Evolutionary conservation across 2,888 invertebrate species (phyloP).

Genomic region (Melikaiella ostensackeni): DNA sequence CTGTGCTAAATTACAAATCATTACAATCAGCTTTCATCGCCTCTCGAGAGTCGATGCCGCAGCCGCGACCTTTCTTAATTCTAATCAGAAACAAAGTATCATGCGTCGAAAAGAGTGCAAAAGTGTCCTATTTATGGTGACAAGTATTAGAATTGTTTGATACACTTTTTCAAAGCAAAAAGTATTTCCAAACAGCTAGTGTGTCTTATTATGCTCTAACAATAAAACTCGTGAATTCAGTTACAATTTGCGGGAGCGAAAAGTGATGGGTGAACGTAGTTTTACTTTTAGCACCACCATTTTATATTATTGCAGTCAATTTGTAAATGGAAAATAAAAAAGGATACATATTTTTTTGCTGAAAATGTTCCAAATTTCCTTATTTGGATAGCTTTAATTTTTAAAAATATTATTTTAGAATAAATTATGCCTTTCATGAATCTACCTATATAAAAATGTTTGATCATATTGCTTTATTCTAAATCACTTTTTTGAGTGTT

Average conservation of each 20-base stretch:
- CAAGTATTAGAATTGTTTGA: not conserved
- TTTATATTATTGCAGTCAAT: not conserved
- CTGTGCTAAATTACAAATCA: slow-evolving; percentile 5
- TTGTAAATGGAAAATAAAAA: not conserved
- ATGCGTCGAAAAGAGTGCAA: not conserved
- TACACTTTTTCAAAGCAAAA: not conserved
- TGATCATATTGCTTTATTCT: not conserved
- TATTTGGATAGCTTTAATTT: not conserved
- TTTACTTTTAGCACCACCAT: slow-evolving; percentile 5
- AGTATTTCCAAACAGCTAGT: not conserved
- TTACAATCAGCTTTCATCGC: slow-evolving; percentile 22
- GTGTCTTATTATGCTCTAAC: slow-evolving; percentile 1
- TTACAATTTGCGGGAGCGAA: not conserved
- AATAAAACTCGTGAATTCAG: slow-evolving; percentile 30
- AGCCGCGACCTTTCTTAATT: slow-evolving; percentile 18
- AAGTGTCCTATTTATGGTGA: not conserved
- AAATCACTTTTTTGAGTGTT: not conserved
- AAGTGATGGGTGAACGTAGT: slow-evolving; percentile 12
- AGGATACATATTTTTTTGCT: too few species aligned
- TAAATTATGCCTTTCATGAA: too few species aligned
- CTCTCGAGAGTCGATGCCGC: not conserved
- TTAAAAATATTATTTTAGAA: not conserved
- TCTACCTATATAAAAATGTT: too few species aligned
- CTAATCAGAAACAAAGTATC: slow-evolving; percentile 10
- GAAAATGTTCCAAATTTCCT: not conserved